phyloP scores from a whole-genome alignment of 2,113 vertebrate species.

The Apus apus region DNA sequence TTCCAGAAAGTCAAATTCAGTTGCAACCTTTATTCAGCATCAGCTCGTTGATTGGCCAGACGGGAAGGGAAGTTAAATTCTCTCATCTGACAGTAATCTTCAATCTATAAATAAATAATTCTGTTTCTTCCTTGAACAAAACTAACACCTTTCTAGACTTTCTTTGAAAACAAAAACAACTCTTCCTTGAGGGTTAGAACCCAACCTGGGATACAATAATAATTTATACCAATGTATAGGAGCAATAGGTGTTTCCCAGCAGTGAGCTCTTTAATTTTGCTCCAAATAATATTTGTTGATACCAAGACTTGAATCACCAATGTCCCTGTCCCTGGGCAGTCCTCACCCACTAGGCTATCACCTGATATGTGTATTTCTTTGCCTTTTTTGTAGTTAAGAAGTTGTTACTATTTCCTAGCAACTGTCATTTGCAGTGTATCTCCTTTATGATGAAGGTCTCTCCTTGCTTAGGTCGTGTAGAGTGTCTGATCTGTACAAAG shows the following conservation, averaged over 20 bases:
- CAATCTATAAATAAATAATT: conserved; percentile 36
- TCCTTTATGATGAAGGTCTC: neutral
- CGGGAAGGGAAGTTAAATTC: neutral
- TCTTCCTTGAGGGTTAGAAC: conserved; percentile 2
- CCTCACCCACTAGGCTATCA: neutral
- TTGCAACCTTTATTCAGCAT: neutral
- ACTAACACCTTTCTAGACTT: conserved; percentile 22
- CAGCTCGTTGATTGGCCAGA: neutral
- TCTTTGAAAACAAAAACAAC: neutral
- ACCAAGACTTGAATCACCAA: neutral
- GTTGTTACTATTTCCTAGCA: neutral
- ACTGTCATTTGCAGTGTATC: neutral
- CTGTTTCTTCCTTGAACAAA: conserved; percentile 16
- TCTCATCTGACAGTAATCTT: neutral
- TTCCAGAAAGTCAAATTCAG: neutral
- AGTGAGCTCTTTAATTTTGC: neutral
- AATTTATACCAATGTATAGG: neutral
- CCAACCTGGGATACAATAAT: neutral
- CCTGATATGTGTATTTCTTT: neutral
- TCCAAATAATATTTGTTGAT: conserved; percentile 3
- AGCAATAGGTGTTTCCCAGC: conserved; percentile 16
- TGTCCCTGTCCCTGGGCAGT: neutral
- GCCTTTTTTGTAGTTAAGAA: neutral
- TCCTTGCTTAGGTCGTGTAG: neutral
- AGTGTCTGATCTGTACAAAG: neutral